A percentile compares a stretch with the other conserved stretches of the same genome.
Evolutionary conservation across 2,888 invertebrate species (phyloP).

Genomic region (Gerris lacustris): DNA sequence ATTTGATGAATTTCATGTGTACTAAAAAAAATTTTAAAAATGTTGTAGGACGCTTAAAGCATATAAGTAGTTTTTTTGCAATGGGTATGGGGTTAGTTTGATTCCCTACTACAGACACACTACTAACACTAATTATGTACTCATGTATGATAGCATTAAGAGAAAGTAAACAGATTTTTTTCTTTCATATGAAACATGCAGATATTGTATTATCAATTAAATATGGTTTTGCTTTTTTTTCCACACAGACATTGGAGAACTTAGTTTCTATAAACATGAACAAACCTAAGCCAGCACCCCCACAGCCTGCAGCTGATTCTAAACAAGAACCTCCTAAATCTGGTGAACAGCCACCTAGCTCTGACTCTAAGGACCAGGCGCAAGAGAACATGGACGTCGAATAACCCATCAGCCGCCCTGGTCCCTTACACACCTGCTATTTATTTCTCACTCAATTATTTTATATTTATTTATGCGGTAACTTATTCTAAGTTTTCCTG

Average conservation of each 20-base stretch:
- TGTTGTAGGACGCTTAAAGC: too few species aligned
- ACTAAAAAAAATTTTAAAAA: too few species aligned
- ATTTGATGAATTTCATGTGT: too few species aligned
- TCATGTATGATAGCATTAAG: too few species aligned
- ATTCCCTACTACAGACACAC: too few species aligned
- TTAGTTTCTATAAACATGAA: constrained; percentile 60
- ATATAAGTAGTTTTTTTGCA: too few species aligned
- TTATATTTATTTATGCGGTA: not conserved
- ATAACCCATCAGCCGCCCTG: not conserved
- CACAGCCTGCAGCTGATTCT: constrained; percentile 34
- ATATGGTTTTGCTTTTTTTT: too few species aligned
- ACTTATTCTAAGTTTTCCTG: not conserved
- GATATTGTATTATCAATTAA: too few species aligned
- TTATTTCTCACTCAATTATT: not conserved
- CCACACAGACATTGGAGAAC: constrained; percentile 42
- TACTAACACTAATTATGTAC: too few species aligned
- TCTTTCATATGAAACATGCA: too few species aligned
- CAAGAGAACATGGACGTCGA: constrained; percentile 20
- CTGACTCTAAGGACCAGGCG: constrained; percentile 6
- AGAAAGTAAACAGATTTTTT: too few species aligned
- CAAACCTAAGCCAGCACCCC: constrained; percentile 65
- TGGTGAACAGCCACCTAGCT: constrained; percentile 4
- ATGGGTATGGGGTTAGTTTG: too few species aligned
- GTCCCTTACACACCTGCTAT: not conserved
- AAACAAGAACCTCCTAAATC: constrained; percentile 3